Conservation (phyloP, 2,797 vertebrate genomes). For the Phoeniculus purpureus region DNA sequence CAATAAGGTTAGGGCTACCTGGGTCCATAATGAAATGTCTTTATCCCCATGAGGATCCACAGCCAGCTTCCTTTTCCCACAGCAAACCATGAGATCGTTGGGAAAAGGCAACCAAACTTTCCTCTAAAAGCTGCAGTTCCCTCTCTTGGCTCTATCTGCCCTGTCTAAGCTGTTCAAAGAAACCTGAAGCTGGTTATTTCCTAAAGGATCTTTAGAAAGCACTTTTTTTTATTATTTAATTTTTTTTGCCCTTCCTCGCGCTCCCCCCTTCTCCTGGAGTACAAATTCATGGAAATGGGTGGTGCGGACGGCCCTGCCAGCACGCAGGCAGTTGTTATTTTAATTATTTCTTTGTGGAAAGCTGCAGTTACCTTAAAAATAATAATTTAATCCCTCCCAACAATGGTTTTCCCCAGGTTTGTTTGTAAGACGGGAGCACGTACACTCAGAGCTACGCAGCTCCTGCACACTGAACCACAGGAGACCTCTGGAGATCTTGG, state of each 20-base stretch:
- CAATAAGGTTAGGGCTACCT: background rate
- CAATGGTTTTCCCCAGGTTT: constrained; percentile 52
- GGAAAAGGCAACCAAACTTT: constrained; percentile 47
- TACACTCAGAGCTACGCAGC: constrained; percentile 14
- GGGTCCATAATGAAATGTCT: background rate
- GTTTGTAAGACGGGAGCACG: constrained; percentile 42
- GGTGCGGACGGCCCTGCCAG: constrained; percentile 60
- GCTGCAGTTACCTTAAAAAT: constrained; percentile 54
- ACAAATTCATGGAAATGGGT: constrained; percentile 77
- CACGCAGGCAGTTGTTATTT: constrained; percentile 66
- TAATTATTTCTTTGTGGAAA: constrained; percentile 66
- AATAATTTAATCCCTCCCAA: constrained; percentile 65
- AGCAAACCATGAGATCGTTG: constrained; percentile 38
- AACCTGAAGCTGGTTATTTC: constrained; percentile 75
- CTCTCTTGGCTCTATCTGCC: constrained; percentile 39
- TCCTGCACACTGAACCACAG: constrained; percentile 2
- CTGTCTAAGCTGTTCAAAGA: constrained; percentile 63
- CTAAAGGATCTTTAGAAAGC: constrained; percentile 59
- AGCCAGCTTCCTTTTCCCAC: constrained; percentile 39
- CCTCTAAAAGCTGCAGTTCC: constrained; percentile 68
- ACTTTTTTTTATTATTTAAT: background rate
- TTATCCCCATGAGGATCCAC: background rate
- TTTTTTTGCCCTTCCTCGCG: background rate
- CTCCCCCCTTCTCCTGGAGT: constrained; percentile 42
- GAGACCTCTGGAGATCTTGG: no score